These are phyloP conservation scores for Pyrrhosoma nymphula DNA, from an alignment of 2,888 invertebrate genomes.

Conservation along the genomic window DNA sequence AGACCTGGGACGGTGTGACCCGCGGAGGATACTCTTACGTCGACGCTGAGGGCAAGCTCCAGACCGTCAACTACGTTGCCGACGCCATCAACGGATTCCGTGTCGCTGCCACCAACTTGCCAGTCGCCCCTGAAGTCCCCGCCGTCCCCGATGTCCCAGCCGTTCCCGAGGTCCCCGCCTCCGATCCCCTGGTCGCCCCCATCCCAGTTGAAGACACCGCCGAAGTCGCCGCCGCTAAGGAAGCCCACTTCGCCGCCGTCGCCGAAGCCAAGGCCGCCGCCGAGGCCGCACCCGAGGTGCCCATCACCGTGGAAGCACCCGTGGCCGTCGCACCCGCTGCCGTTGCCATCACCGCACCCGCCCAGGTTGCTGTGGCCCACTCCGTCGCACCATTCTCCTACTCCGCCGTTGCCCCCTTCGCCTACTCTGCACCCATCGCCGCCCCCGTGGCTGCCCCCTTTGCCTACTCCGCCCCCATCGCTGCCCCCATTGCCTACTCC, in stretches of 20 bases:
- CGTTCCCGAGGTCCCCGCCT: slow-evolving; percentile 52
- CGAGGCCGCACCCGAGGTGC: slow-evolving; percentile 76
- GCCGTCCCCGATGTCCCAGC: slow-evolving; percentile 74
- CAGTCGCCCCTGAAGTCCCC: slow-evolving; percentile 76
- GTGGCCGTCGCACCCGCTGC: slow-evolving; percentile 66
- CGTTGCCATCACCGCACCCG: slow-evolving; percentile 78
- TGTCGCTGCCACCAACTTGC: slow-evolving; percentile 83
- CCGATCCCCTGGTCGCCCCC: slow-evolving; percentile 76
- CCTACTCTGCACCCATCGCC: slow-evolving; percentile 77
- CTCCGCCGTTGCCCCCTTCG: slow-evolving; percentile 21
- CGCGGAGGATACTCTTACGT: slow-evolving; percentile 83
- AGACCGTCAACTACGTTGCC: slow-evolving; percentile 81
- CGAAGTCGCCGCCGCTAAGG: slow-evolving; percentile 77
- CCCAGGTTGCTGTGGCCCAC: slow-evolving; percentile 74
- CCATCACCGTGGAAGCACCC: slow-evolving; percentile 74
- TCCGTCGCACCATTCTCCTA: slow-evolving; percentile 73
- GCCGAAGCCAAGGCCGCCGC: slow-evolving; percentile 73
- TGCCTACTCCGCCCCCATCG: slow-evolving; percentile 77
- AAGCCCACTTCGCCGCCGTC: slow-evolving; percentile 68
- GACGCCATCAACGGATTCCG: slow-evolving; percentile 82
- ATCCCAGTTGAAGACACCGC: slow-evolving; percentile 75
- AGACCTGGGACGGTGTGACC: slow-evolving; percentile 80
- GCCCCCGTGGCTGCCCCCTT: slow-evolving; percentile 70
- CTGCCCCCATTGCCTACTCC: not conserved
- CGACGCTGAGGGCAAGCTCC: slow-evolving; percentile 81